phyloP scores from a whole-genome alignment of 2,797 vertebrate species.

The Heterohyrax brucei region DNA sequence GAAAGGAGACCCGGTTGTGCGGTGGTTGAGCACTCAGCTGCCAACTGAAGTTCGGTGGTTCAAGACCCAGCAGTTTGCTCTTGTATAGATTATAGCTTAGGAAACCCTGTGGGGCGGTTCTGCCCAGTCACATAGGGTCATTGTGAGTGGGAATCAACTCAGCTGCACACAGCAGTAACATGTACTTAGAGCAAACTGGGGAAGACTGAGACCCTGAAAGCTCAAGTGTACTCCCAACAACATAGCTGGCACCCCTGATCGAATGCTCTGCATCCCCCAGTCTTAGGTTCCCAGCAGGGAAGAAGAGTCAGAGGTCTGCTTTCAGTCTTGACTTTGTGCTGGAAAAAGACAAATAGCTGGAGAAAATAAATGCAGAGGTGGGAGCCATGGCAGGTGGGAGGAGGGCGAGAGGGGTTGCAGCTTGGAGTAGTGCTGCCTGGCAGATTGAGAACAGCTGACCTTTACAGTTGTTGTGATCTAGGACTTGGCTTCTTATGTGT shows the following conservation, averaged over 20 bases:
- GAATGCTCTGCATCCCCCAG: background rate
- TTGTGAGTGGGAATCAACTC: no score
- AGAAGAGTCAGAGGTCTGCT: constrained; percentile 23
- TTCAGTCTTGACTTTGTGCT: background rate
- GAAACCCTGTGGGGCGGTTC: no score
- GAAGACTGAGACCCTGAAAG: background rate
- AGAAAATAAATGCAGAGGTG: background rate
- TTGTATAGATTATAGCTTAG: background rate
- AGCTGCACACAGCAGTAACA: background rate
- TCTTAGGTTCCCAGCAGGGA: constrained; percentile 17
- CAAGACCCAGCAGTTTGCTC: background rate
- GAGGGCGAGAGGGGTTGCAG: background rate
- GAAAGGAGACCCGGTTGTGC: no score
- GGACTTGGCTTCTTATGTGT: background rate
- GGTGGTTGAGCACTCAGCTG: no score
- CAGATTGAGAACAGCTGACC: constrained; percentile 47
- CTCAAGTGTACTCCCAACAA: background rate
- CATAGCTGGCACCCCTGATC: background rate
- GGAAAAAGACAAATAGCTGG: background rate
- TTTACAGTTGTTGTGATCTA: constrained; percentile 34
- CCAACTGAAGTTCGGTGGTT: no score
- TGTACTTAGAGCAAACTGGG: background rate
- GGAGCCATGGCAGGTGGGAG: background rate
- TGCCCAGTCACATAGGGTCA: no score
- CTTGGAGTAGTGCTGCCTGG: background rate